Evolutionary conservation across 53 echinoderm and acorn worm genomes (phyloP), one percentile per base, ranked within the genome.

Genomic region (Temnopleurus reevesii): DNA sequence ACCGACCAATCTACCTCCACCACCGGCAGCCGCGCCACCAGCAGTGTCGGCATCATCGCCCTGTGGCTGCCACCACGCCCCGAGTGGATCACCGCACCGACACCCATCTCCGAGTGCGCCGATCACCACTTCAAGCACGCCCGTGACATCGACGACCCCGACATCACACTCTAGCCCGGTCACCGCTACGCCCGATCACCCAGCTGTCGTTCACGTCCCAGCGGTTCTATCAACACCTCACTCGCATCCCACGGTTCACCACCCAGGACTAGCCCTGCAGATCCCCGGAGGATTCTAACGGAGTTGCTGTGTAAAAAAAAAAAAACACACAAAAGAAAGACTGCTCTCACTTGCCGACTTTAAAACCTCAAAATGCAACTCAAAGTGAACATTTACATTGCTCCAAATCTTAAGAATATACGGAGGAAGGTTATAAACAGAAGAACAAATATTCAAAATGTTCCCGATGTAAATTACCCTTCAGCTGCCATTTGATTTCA

Each of bases 201-300:
- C 88, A 2, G 65, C 88, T 0, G 53, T 87, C 46, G 88, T 87
- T 54, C 88, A 87, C 71, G 88, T 87, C 19, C 88, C 88, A 29
- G 88, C 88, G n/a, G 88, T 87, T 30, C n/a, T 87, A 18, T 87
- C 88, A 10, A 53, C 88, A 65, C 46, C 88, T 47, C 86, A 85
- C 46, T 12, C 47, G 3, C 88, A 87, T 53, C 88, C 88, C 12
- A 9, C 88, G 27, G 86, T 36, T 38, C 88, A 87, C 35, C 86
- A 86, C 86, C 61, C 86, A 23, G 61, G 51, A 7, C 45, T 86
- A 25, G 47, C 86, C 61, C 46, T 86, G 8, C 86, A 60, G 86
- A 60, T 86, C 64, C 86, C 86, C 61, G 86, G 63, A 17, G 64
- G 64, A 4, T 86, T 86, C 51, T 86, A 77, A 45, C 12, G 26